Evolutionary conservation across 2,888 invertebrate species (phyloP).

Genomic region (Pseudeuparius sepicola): DNA sequence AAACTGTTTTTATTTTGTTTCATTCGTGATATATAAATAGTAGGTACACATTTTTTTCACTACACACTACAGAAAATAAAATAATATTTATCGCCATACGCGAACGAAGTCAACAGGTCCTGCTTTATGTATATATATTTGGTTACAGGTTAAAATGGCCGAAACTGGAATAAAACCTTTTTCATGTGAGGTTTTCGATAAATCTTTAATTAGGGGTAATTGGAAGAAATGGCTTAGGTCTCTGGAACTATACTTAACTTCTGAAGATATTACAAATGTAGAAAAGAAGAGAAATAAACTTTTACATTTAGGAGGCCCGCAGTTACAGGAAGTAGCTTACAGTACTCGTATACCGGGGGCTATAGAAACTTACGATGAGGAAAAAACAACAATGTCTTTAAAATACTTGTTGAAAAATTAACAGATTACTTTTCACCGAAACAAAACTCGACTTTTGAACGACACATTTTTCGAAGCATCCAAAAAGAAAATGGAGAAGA

Average conservation of each 20-base stretch:
- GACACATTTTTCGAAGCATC: constrained; percentile 26
- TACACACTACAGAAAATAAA: no score
- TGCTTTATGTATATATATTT: no score
- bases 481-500: constrained; percentile 26
- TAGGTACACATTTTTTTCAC: no score
- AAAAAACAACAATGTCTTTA: constrained; percentile 23
- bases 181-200: constrained; percentile 23
- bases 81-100: no score
- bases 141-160: constrained; percentile 9
- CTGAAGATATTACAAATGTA: constrained; percentile 24
- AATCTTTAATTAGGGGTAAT: constrained; percentile 21
- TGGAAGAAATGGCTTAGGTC: constrained; percentile 26
- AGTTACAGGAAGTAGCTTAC: constrained; percentile 26
- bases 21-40: no score
- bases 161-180: constrained; percentile 19
- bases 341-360: constrained; percentile 27
- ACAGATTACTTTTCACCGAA: constrained; percentile 27
- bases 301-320: constrained; percentile 25
- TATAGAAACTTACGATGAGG: constrained; percentile 16
- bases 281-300: constrained; percentile 25
- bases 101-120: no score
- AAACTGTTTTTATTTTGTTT: no score
- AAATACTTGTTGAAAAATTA: constrained; percentile 23
- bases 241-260: constrained; percentile 24
- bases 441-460: constrained; percentile 29